Evolutionary conservation across 2,113 vertebrate species (phyloP).

Genomic region (Xiphias gladius): DNA sequence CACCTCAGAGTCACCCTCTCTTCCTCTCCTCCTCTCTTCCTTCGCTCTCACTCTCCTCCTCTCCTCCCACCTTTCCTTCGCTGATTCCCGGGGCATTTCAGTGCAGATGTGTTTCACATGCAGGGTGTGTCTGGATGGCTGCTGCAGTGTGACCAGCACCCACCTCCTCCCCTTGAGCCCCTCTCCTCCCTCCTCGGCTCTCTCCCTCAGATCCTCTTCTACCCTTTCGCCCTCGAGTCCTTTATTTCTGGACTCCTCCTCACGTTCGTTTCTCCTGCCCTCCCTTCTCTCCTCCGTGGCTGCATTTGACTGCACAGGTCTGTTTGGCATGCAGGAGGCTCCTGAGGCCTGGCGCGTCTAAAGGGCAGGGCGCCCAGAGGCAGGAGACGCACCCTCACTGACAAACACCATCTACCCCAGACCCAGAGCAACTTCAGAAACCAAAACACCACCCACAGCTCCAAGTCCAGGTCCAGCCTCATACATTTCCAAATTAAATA

Average conservation of each 20-base stretch:
- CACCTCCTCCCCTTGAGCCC: conserved; percentile 19
- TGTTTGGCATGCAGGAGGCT: conserved; percentile 84
- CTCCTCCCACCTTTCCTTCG: conserved; percentile 44
- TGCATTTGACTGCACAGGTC: conserved; percentile 81
- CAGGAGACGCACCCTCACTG: conserved; percentile 82
- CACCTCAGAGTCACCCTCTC: conserved; percentile 75
- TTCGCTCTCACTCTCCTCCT: conserved; percentile 1
- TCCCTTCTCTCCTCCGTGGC: conserved; percentile 55
- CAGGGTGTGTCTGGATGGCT: conserved; percentile 72
- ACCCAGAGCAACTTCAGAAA: conserved; percentile 61
- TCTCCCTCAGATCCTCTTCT: conserved; percentile 69
- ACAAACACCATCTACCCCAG: conserved; percentile 78
- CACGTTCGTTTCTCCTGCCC: conserved; percentile 62
- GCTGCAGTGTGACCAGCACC: conserved; percentile 69
- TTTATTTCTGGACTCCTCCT: conserved; percentile 70
- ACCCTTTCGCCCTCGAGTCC: conserved; percentile 72
- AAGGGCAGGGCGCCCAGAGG: conserved; percentile 84
- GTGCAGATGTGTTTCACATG: conserved; percentile 70
- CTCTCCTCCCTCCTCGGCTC: conserved; percentile 25
- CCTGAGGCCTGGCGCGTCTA: conserved; percentile 81
- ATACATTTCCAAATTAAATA: conserved; percentile 53
- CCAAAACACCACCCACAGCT: conserved; percentile 49
- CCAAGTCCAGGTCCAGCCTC: conserved; percentile 51
- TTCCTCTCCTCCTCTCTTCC: conserved; percentile 37
- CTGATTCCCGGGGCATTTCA: conserved; percentile 53